phyloP scores from a whole-genome alignment of 2,113 vertebrate genomes.

The Elephantulus edwardii region DNA sequence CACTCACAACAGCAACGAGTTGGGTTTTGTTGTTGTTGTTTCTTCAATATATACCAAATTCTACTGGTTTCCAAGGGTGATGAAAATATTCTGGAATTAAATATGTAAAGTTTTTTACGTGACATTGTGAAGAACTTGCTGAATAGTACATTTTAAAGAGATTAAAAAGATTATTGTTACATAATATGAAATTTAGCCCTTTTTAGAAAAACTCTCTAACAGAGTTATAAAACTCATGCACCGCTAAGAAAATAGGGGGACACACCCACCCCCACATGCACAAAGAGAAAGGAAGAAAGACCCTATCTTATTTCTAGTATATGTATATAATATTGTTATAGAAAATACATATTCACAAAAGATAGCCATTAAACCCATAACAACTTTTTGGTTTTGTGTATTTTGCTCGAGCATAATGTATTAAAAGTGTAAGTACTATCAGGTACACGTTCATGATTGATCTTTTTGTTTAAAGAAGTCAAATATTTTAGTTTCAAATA shows the following conservation, averaged over 20 bases:
- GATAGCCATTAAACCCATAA: not conserved
- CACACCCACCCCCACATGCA: no score
- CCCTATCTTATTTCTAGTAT: not conserved
- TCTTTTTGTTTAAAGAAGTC: not conserved
- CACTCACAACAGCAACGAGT: no score
- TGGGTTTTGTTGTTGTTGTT: no score
- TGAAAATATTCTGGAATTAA: not conserved
- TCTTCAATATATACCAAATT: no score
- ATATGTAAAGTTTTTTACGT: not conserved
- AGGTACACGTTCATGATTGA: not conserved
- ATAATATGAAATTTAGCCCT: not conserved
- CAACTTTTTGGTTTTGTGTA: not conserved
- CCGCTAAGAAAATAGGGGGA: not conserved
- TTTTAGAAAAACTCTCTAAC: not conserved
- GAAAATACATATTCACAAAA: not conserved
- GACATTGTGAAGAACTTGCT: not conserved
- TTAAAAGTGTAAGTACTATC: not conserved
- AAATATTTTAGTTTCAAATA: not conserved
- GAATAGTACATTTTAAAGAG: not conserved
- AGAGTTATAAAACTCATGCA: not conserved
- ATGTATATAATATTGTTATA: not conserved
- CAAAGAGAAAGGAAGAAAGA: no score
- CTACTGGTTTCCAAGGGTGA: no score
- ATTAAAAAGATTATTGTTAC: not conserved
- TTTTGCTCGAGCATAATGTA: conserved; percentile 12